These are phyloP conservation scores for Molorchus minor DNA, from an alignment of 2,888 invertebrate species.

Conservation along the genomic window DNA sequence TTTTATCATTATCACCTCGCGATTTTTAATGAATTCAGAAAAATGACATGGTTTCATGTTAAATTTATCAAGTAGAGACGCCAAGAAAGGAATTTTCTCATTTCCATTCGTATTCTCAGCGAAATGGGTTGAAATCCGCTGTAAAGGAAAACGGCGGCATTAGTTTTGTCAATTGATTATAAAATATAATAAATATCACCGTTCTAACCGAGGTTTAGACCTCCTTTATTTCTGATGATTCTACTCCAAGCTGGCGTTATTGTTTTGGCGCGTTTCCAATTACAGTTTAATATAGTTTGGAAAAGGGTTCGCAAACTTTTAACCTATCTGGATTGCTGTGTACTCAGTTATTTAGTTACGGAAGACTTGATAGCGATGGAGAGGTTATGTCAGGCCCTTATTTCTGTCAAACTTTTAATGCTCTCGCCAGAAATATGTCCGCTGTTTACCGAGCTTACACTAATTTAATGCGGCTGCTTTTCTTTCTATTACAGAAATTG, in stretches of 20 bases:
- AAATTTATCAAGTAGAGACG: no score
- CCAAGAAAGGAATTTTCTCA: not conserved
- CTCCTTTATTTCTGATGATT: constrained; percentile 43
- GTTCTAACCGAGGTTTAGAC: constrained; percentile 30
- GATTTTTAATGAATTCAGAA: no score
- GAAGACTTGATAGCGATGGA: constrained; percentile 33
- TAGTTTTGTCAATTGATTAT: constrained; percentile 16
- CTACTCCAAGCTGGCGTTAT: constrained; percentile 43
- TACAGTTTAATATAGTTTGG: constrained; percentile 49
- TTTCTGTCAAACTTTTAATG: constrained; percentile 29
- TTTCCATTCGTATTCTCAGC: not conserved
- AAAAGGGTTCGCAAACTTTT: constrained; percentile 48
- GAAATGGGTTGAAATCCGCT: not conserved
- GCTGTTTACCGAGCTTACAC: constrained; percentile 15
- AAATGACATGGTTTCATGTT: no score
- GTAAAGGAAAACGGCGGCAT: constrained; percentile 10
- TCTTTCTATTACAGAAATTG: no score
- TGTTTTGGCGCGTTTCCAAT: constrained; percentile 49
- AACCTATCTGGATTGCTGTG: constrained; percentile 44
- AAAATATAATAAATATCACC: constrained; percentile 30
- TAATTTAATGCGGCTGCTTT: constrained; percentile 3
- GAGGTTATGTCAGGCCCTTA: constrained; percentile 34
- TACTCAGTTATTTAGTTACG: constrained; percentile 46
- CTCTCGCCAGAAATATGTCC: constrained; percentile 23
- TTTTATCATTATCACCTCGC: no score